These are phyloP conservation scores for Hyposoter dolosus DNA, from an alignment of 2,888 invertebrate species.

Conservation along the genomic window DNA sequence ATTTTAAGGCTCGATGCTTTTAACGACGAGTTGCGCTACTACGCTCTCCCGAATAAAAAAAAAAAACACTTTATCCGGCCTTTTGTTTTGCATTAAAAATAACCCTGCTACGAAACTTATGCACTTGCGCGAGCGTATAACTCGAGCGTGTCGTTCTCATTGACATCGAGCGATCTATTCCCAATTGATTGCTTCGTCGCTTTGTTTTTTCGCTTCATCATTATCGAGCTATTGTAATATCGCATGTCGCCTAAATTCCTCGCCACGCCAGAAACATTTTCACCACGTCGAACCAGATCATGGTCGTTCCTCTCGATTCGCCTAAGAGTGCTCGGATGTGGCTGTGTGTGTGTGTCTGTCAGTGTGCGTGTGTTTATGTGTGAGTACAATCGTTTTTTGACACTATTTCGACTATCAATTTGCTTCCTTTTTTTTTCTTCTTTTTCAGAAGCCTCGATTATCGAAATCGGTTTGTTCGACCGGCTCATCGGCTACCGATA, in stretches of 20 bases:
- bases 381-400: not conserved
- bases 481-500: constrained; percentile 4
- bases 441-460: constrained; percentile 74
- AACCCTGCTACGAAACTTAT: constrained; percentile 69
- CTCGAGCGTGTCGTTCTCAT: constrained; percentile 64
- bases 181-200: constrained; percentile 14
- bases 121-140: constrained; percentile 66
- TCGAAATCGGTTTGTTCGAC: constrained; percentile 45
- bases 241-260: constrained; percentile 68
- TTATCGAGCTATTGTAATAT: constrained; percentile 71
- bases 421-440: constrained; percentile 60
- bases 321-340: not conserved
- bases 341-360: not conserved
- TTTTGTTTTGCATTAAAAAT: constrained; percentile 73
- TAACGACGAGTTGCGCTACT: constrained; percentile 57
- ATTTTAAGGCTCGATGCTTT: constrained; percentile 68
- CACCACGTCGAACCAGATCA: constrained; percentile 66
- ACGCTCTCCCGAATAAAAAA: constrained; percentile 67
- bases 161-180: constrained; percentile 44
- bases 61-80: constrained; percentile 69
- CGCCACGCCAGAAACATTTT: constrained; percentile 64
- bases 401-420: constrained; percentile 42
- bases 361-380: not conserved
- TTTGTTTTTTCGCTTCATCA: constrained; percentile 38
- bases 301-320: constrained; percentile 64